Evolutionary conservation across 1,140 invertebrate species (phyloP).

Genomic region (Drosophila sproati): DNA sequence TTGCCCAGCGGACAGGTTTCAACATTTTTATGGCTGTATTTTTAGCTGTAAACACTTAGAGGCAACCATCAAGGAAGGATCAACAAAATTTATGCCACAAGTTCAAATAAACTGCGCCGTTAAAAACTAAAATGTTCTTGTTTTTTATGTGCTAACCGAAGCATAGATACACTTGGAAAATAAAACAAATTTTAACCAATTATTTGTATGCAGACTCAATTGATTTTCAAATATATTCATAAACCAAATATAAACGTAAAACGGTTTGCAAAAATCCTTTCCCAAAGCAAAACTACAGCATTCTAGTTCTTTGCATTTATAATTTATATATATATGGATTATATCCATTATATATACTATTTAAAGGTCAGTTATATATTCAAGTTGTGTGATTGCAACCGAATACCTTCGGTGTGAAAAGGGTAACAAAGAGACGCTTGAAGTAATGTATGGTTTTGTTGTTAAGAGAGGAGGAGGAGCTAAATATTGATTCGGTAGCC

Average conservation of each 20-base stretch:
- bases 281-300: too few species aligned
- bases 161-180: slow-evolving; percentile 13
- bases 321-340: too few species aligned
- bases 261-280: too few species aligned
- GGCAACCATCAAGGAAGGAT: slow-evolving; percentile 60
- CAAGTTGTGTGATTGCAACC: background rate
- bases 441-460: slow-evolving; percentile 1
- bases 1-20: slow-evolving; percentile 59
- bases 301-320: too few species aligned
- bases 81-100: slow-evolving; percentile 71
- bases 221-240: too few species aligned
- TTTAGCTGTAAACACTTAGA: slow-evolving; percentile 28
- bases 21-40: slow-evolving; percentile 53
- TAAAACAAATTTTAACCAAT: background rate
- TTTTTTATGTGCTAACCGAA: background rate
- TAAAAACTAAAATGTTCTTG: background rate
- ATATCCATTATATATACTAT: too few species aligned
- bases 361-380: too few species aligned
- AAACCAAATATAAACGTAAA: too few species aligned
- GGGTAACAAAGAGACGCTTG: background rate
- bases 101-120: slow-evolving; percentile 51
- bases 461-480: slow-evolving; percentile 27
- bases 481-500: slow-evolving; percentile 75
- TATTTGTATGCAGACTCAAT: too few species aligned
- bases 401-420: background rate